Base-by-base conservation (phyloP, 92 coral and sea anemone genomes). In the Paragorgia papillata region DNA sequence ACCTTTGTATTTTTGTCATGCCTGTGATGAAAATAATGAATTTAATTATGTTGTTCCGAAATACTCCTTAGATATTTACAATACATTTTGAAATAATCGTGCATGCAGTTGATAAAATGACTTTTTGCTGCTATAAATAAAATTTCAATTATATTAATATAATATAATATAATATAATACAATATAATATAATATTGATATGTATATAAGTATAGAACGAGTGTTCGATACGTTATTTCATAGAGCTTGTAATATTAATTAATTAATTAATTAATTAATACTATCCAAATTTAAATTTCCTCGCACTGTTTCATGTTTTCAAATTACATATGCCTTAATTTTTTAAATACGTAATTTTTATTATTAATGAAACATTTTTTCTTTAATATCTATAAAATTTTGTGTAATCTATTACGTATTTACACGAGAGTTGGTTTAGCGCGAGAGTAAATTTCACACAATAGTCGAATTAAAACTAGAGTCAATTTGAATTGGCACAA, bases 21-120 rank as follows among this genome's bases (percentile, higher is more conserved):
- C 53, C n/a, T 46, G 53, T 46, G n/a, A 46, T 46, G 53, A 46
- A 46, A 46, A 46, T 46, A 46, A 46, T 46, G 53, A 46, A 7
- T 7, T 6, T 46, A 46, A 9, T 46, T n/a, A 46, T 15, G 53
- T 46, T 15, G 53, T 46, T 9, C 53, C 53, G 12, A 46, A 46
- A 46, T 46, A 6, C n/a, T 46, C n/a, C n/a, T 46, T 46, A 46
- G 53, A 46, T 46, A 15, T 46, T 46, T 46, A 46, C 43, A 37
- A 37, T 37, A 37, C 6, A 37, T 46, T 46, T 46, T 7, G 53
- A 46, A 46, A n/a, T n/a, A n/a, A n/a, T n/a, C n/a, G n/a, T n/a
- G n/a, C 53, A 46, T 6, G 2, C n/a, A 46, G n/a, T 46, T 46
- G 53, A 46, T 6, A 46, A n/a, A 46, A 46, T 46, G 15, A 46